phyloP scores from a whole-genome alignment of 2,113 vertebrate genomes.

The Stercorarius parasiticus region DNA sequence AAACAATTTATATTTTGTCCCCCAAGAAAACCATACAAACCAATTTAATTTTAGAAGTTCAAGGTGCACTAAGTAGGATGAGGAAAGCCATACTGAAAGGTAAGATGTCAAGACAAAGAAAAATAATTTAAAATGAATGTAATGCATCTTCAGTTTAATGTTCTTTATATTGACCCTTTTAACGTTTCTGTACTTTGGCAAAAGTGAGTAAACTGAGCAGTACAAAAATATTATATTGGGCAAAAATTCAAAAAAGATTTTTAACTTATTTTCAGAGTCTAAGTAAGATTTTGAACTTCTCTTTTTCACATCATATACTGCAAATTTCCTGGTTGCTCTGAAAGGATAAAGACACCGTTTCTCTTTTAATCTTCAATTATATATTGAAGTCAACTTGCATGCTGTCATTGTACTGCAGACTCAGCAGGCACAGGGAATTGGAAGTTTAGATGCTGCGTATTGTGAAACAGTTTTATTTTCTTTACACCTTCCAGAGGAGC shows the following conservation, averaged over 20 bases:
- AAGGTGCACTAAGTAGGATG: not conserved
- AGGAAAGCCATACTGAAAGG: not conserved
- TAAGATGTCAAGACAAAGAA: conserved; percentile 17
- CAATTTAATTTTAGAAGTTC: conserved; percentile 36
- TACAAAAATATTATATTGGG: not conserved
- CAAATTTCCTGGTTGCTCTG: not conserved
- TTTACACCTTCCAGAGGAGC: not conserved
- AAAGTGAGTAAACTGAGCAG: not conserved
- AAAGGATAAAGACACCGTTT: not conserved
- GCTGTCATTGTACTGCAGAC: not conserved
- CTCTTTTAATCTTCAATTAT: conserved; percentile 29
- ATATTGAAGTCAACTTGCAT: not conserved
- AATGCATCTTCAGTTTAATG: not conserved
- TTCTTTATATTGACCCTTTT: not conserved
- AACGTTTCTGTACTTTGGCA: not conserved
- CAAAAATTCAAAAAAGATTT: not conserved
- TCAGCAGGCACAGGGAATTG: not conserved
- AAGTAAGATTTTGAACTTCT: not conserved
- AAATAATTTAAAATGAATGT: not conserved
- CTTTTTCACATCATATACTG: not conserved
- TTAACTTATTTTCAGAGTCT: not conserved
- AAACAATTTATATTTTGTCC: conserved; percentile 36
- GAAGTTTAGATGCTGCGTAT: not conserved
- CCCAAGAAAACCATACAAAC: not conserved
- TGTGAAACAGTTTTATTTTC: not conserved